Conservation (phyloP, 2,113 vertebrate genomes). For the Buteo buteo region DNA sequence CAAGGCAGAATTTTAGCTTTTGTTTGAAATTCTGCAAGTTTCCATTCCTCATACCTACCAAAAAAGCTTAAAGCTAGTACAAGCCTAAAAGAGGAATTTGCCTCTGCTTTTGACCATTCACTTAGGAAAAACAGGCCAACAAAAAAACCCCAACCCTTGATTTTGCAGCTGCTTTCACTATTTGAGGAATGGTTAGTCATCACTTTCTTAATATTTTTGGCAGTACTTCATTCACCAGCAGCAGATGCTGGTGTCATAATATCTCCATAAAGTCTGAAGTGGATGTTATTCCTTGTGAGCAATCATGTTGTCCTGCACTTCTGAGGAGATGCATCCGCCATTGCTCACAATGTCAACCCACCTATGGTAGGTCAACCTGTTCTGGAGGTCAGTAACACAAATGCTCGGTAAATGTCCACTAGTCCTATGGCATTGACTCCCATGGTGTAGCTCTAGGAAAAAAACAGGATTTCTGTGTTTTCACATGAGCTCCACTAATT, state of each 20-base stretch:
- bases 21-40: neutral
- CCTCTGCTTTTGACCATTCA: neutral
- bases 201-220: neutral
- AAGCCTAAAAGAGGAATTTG: neutral
- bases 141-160: neutral
- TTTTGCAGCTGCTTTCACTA: neutral
- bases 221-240: neutral
- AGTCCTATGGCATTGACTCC: neutral
- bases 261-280: neutral
- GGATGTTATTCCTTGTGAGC: neutral
- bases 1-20: neutral
- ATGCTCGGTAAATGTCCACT: fast-evolving
- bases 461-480: neutral
- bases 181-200: neutral
- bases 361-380: neutral
- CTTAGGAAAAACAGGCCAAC: neutral
- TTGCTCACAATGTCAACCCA: neutral
- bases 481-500: neutral
- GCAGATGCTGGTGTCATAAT: neutral
- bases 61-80: neutral
- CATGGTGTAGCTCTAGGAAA: neutral
- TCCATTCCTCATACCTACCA: neutral
- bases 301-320: neutral
- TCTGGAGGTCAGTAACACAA: neutral
- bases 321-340: neutral